A percentile compares a stretch with the other conserved stretches of the same genome.
Evolutionary conservation across 2,797 vertebrate species (phyloP).

Genomic region (Tauraco hartlaubi): DNA sequence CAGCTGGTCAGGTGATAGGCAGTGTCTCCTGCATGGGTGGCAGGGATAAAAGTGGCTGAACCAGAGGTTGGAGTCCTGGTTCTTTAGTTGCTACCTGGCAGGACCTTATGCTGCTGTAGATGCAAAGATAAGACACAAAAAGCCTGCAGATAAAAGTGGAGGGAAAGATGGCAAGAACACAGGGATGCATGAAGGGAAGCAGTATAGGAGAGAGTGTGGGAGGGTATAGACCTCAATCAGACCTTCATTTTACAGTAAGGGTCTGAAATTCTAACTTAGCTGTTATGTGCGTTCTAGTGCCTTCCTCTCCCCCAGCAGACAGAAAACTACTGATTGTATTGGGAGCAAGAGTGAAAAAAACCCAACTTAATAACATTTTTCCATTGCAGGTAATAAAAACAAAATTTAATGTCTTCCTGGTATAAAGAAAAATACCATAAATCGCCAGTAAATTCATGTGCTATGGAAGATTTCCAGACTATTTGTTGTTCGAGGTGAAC

Average conservation of each 20-base stretch:
- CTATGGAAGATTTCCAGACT: background rate
- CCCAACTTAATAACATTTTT: background rate
- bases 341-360: background rate
- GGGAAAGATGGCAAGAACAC: background rate
- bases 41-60: background rate
- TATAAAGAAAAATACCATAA: background rate
- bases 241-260: fast-evolving
- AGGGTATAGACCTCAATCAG: background rate
- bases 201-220: background rate
- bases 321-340: background rate
- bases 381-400: constrained; percentile 48
- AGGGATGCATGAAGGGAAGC: fast-evolving
- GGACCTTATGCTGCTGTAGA: background rate
- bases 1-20: no score
- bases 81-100: background rate
- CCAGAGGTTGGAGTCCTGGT: background rate
- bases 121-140: background rate
- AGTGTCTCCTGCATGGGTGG: fast-evolving
- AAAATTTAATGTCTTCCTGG: background rate
- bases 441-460: fast-evolving
- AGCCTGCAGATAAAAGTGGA: background rate
- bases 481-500: background rate
- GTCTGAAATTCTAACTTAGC: background rate
- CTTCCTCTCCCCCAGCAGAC: background rate
- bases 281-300: background rate